Conservation (phyloP, 2,888 invertebrate species). For the Nasonovia ribisnigri region DNA sequence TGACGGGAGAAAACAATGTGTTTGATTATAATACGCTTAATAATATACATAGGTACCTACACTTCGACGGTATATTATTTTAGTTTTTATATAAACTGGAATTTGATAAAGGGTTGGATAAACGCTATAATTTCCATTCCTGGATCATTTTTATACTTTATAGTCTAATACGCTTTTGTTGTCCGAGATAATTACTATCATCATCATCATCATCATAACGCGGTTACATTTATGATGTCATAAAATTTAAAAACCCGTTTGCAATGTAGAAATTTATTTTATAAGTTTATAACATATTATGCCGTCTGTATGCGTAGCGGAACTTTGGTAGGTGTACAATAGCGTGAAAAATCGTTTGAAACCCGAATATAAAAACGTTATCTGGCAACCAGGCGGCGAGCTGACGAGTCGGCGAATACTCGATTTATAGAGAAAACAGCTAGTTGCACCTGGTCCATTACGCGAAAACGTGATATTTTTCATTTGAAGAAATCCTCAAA, state of each 20-base stretch:
- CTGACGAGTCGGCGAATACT: neutral
- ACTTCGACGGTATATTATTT: neutral
- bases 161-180: constrained; percentile 31
- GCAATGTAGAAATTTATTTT: neutral
- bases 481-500: neutral
- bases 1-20: constrained; percentile 2
- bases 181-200: constrained; percentile 42
- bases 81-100: constrained; percentile 1
- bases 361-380: neutral
- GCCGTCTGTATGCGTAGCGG: no score
- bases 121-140: neutral
- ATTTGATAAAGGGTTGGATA: constrained; percentile 32
- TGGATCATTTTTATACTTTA: constrained; percentile 16
- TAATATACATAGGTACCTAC: neutral
- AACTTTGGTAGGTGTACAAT: neutral
- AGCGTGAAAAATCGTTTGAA: neutral
- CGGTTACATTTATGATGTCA: constrained; percentile 24
- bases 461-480: constrained; percentile 25
- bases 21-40: neutral
- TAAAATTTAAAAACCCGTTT: constrained; percentile 58
- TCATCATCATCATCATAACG: constrained; percentile 43
- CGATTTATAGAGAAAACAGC: neutral
- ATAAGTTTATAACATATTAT: neutral
- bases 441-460: neutral
- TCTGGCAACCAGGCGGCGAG: neutral